These are phyloP conservation scores for Drosophila pseudotakahashii DNA, from an alignment of 2,888 invertebrate genomes.

Conservation along the genomic window DNA sequence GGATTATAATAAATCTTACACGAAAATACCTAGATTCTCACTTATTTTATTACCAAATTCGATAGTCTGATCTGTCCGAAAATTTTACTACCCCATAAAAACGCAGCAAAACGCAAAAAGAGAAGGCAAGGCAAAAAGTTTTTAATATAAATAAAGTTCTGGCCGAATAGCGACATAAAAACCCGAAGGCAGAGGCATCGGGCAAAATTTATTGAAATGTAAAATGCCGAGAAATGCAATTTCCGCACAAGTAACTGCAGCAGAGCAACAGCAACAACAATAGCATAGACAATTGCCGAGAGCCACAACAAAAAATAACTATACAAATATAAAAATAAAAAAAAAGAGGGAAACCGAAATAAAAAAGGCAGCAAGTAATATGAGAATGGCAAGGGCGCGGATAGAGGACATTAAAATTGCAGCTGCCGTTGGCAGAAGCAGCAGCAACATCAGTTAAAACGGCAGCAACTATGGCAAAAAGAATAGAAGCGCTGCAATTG, in stretches of 20 bases:
- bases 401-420: slow-evolving; percentile 56
- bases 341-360: slow-evolving; percentile 15
- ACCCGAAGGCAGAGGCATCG: slow-evolving; percentile 39
- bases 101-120: slow-evolving; percentile 8
- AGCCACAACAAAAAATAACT: slow-evolving; percentile 37
- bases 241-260: slow-evolving; percentile 65
- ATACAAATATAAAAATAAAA: slow-evolving; percentile 6
- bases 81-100: slow-evolving; percentile 58
- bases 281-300: slow-evolving; percentile 59
- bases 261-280: slow-evolving; percentile 37
- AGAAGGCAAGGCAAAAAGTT: slow-evolving; percentile 15
- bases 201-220: slow-evolving; percentile 73
- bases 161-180: slow-evolving; percentile 53
- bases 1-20: neutral
- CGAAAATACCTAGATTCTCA: neutral
- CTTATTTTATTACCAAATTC: slow-evolving; percentile 2
- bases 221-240: slow-evolving; percentile 77
- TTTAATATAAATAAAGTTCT: slow-evolving; percentile 65
- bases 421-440: slow-evolving; percentile 40
- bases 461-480: slow-evolving; percentile 13
- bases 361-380: slow-evolving; percentile 28
- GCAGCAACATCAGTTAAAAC: slow-evolving; percentile 2
- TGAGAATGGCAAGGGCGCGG: slow-evolving; percentile 35
- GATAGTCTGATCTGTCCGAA: neutral
- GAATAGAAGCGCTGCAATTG: slow-evolving; percentile 23